Conservation (phyloP, 2,888 invertebrate genomes). For the Perdita meconis region DNA sequence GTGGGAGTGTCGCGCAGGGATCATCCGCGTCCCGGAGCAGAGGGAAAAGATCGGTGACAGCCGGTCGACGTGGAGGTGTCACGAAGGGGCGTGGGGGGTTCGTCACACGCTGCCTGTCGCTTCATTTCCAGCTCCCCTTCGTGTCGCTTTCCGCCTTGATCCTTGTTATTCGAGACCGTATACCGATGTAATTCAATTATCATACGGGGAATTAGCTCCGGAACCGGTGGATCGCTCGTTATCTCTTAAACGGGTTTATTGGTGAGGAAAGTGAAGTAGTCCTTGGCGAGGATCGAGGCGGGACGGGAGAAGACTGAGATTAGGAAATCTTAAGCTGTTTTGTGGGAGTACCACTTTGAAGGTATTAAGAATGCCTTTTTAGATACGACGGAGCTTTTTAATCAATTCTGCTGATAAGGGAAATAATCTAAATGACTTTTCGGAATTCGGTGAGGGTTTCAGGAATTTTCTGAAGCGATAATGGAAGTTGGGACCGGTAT, state of each 20-base stretch:
- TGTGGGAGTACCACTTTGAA: no score
- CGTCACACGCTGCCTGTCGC: slow-evolving; percentile 63
- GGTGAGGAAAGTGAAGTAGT: background rate
- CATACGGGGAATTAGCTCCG: slow-evolving; percentile 8
- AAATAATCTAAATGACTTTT: no score
- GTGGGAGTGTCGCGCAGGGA: slow-evolving; percentile 81
- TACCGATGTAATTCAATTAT: slow-evolving; percentile 40
- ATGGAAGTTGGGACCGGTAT: no score
- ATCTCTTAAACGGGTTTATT: background rate
- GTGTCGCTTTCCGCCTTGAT: slow-evolving; percentile 7
- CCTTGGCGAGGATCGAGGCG: no score
- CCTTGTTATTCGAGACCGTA: slow-evolving; percentile 12
- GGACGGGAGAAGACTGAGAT: no score
- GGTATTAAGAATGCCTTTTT: no score
- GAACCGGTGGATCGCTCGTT: background rate
- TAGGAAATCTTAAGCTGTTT: no score
- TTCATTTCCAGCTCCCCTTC: slow-evolving; percentile 38
- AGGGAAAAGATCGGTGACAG: slow-evolving; percentile 70
- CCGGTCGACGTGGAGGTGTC: slow-evolving; percentile 75
- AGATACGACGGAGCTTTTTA: no score
- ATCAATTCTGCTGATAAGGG: no score
- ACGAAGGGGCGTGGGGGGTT: slow-evolving; percentile 78
- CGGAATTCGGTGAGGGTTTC: no score
- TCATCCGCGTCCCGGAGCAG: slow-evolving; percentile 63
- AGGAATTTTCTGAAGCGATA: no score